These are phyloP conservation scores for Alcis repandata DNA, from an alignment of 2,888 invertebrate species.

Conservation along the genomic window DNA sequence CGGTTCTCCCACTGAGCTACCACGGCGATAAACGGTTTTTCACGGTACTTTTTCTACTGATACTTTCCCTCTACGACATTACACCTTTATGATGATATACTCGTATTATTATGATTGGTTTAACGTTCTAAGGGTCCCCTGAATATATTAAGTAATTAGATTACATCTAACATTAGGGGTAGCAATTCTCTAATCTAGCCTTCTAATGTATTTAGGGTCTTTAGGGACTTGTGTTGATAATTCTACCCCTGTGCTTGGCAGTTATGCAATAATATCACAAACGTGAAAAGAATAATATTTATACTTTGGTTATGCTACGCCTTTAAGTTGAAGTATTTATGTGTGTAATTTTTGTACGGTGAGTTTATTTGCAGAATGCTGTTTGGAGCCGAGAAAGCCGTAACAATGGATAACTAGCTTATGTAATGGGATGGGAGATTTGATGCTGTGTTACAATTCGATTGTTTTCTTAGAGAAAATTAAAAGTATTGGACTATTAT, in stretches of 20 bases:
- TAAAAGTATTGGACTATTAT: conserved; percentile 12
- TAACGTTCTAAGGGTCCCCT: too few species aligned
- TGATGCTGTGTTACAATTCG: conserved; percentile 12
- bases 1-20: too few species aligned
- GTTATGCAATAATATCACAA: background rate
- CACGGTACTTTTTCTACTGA: too few species aligned
- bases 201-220: too few species aligned
- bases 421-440: conserved; percentile 47
- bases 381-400: conserved; percentile 44
- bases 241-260: background rate
- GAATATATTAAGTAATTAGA: too few species aligned
- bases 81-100: too few species aligned
- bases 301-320: background rate
- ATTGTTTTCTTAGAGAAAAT: conserved; percentile 14
- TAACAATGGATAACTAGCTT: conserved; percentile 47
- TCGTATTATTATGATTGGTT: too few species aligned
- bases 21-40: too few species aligned
- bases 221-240: background rate
- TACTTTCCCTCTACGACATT: too few species aligned
- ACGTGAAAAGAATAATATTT: too few species aligned
- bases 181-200: too few species aligned
- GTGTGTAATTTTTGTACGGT: conserved; percentile 23
- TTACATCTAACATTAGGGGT: too few species aligned
- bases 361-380: conserved; percentile 44
- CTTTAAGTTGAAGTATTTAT: background rate